These are phyloP conservation scores for Lophotis ruficrista DNA, from an alignment of 2,113 vertebrate genomes.

Conservation along the genomic window DNA sequence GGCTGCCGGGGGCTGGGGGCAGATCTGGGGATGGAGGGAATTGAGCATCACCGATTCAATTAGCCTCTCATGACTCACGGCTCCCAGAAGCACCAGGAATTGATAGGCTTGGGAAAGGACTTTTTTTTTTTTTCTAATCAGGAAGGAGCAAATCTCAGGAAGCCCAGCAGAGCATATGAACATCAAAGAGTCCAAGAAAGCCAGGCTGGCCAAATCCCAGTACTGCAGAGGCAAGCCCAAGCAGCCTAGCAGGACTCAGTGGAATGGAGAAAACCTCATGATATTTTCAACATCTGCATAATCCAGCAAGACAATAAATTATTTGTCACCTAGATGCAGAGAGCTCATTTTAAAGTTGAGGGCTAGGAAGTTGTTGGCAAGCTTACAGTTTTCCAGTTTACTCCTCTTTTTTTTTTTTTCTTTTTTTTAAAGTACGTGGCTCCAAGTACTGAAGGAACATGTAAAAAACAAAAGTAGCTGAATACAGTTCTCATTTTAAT, in stretches of 20 bases:
- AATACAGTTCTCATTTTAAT: background rate
- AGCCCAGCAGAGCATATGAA: constrained; percentile 47
- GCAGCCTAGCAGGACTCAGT: background rate
- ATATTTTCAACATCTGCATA: constrained; percentile 46
- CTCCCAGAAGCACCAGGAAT: constrained; percentile 27
- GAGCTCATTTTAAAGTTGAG: background rate
- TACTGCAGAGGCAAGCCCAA: background rate
- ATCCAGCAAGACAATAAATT: constrained; percentile 3
- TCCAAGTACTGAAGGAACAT: background rate
- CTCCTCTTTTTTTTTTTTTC: background rate
- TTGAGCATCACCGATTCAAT: constrained; percentile 44
- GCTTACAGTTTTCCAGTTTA: background rate
- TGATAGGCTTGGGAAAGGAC: constrained; percentile 47
- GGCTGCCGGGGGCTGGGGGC: background rate
- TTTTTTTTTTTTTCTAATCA: constrained; percentile 13
- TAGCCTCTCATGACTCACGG: constrained; percentile 42
- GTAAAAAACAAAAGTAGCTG: background rate
- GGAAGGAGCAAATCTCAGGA: constrained; percentile 62
- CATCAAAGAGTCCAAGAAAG: constrained; percentile 50
- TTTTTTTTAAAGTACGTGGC: background rate
- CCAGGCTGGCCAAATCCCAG: background rate
- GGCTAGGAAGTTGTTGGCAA: background rate
- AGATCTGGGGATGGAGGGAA: background rate
- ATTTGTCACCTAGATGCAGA: constrained; percentile 13
- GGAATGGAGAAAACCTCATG: background rate